These are phyloP conservation scores for Arion vulgaris DNA, from an alignment of 1,140 invertebrate species.

Conservation along the genomic window DNA sequence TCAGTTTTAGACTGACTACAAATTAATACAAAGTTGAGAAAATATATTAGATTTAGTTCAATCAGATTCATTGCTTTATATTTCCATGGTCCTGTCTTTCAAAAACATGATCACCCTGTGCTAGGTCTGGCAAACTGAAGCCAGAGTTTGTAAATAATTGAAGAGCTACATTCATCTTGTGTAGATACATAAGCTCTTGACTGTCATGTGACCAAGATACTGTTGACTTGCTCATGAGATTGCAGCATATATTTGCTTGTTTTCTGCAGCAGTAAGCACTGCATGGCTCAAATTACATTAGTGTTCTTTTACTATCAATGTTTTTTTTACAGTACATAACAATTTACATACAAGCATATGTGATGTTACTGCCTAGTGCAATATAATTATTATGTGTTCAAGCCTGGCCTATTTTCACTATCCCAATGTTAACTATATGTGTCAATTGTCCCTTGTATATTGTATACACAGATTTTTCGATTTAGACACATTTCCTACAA, in stretches of 20 bases:
- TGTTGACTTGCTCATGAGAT: neutral
- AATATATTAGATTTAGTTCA: too few relatives aligned
- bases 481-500: constrained; percentile 4
- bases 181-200: neutral
- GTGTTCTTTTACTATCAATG: neutral
- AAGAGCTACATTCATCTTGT: neutral
- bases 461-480: constrained; percentile 14
- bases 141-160: neutral
- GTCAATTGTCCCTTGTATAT: constrained; percentile 5
- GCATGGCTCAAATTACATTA: neutral
- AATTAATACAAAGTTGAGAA: too few relatives aligned
- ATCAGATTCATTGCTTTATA: too few relatives aligned
- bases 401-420: neutral
- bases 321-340: neutral
- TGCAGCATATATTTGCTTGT: neutral
- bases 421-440: neutral
- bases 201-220: neutral
- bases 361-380: constrained; percentile 4
- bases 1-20: too few relatives aligned
- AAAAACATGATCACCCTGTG: too few relatives aligned
- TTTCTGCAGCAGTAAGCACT: neutral
- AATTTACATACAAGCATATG: neutral
- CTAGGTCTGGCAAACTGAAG: neutral
- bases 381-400: constrained; percentile 4
- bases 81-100: too few relatives aligned